Evolutionary conservation across 2,797 vertebrate genomes (phyloP), one percentile per base, ranked within the genome.

Genomic region (Chelmon rostratus): DNA sequence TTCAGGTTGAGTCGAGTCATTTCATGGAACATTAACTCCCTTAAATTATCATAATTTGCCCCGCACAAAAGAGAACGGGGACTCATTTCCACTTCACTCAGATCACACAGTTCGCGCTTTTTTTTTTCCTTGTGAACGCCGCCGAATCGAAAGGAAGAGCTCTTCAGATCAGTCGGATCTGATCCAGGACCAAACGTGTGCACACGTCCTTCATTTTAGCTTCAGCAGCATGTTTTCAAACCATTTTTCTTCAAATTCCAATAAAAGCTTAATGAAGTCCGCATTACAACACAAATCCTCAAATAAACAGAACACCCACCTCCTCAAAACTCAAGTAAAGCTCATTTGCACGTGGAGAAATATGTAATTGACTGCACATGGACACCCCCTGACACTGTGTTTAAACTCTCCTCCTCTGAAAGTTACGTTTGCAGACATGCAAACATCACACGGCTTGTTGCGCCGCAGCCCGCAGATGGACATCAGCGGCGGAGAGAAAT

Each of bases 381-480:
- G n/a, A n/a, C 28, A 31, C 28, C 28, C 28, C 28, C 28, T 28
- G 11, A 2, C 11, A 53, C 53, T 8, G 15, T 57, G 15, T 13
- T 53, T 21, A 50, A n/a, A 53, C 23, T 44, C 25, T 44, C 9
- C 49, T 73, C 2, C 44, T 31, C 21, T 23, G 5, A 18, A 61
- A n/a, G n/a, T 18, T 49, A 15, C 35, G 37, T 72, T 68, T 33
- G 13, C 28, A 3, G 47, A 16, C 33, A 28, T 21, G n/a, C 25
- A 31, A 31, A 31, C 28, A 31, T 62, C 1, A 25, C 5, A 31
- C 69, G 7, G 7, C 33, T 50, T 9, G 28, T 28, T 44, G 33
- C 46, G 64, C 74, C 64, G 62, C 6, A 52, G 59, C 74, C 58
- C 62, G 10, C 86, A 83, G 83, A 87, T 68, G 80, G 82, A 82